Evolutionary conservation across 2,888 invertebrate species (phyloP).

Genomic region (Nesidiocoris tenuis): DNA sequence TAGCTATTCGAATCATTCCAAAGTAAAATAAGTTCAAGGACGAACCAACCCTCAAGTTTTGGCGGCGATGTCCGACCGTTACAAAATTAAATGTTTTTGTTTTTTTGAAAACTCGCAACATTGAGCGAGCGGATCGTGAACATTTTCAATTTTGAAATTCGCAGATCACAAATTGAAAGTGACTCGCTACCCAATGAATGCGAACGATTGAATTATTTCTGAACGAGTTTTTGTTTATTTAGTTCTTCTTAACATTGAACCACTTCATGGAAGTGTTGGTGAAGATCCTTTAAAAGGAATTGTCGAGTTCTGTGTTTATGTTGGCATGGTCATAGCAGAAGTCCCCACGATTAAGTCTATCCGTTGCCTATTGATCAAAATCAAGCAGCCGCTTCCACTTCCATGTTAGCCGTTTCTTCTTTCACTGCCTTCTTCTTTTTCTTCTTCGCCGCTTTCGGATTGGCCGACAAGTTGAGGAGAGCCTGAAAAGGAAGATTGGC

Average conservation of each 20-base stretch:
- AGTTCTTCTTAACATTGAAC: neutral
- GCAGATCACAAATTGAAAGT: neutral
- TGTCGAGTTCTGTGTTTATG: neutral
- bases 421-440: constrained; percentile 78
- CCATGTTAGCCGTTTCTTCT: constrained; percentile 47
- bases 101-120: neutral
- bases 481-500: constrained; percentile 58
- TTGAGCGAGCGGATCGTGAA: neutral
- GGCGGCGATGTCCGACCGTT: too few species aligned
- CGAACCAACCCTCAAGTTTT: neutral
- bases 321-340: neutral
- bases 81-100: too few species aligned
- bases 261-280: neutral
- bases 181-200: neutral
- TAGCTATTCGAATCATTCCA: neutral
- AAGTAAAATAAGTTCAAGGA: neutral
- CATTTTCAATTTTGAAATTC: neutral
- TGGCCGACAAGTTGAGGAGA: constrained; percentile 73
- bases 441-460: constrained; percentile 80
- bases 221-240: neutral
- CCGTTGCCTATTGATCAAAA: constrained; percentile 8
- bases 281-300: neutral
- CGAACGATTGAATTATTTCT: too few species aligned
- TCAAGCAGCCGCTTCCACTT: constrained; percentile 47
- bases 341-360: constrained; percentile 6